A percentile compares a stretch with the other conserved stretches of the same genome.
phyloP scores from a whole-genome alignment of 2,113 vertebrate species.

The Dipodomys ordii region DNA sequence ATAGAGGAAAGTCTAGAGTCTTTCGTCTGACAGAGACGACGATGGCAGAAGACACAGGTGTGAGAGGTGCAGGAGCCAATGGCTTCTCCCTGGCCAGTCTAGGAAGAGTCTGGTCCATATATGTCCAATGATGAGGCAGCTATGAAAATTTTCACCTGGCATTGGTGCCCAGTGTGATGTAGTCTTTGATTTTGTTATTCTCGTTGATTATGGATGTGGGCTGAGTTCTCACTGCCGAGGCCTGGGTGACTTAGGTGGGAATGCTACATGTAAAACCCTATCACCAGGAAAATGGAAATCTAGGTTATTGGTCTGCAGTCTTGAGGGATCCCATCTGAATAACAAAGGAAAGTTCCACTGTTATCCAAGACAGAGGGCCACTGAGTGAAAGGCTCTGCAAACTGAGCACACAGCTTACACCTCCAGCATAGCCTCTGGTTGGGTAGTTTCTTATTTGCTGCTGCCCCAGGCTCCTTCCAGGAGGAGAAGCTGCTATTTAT shows the following conservation, averaged over 20 bases:
- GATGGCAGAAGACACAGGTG: no score
- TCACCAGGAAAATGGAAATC: not conserved
- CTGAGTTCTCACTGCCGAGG: fast-evolving
- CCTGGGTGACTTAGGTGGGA: not conserved
- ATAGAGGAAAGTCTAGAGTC: no score
- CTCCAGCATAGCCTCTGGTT: not conserved
- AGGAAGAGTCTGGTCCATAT: not conserved
- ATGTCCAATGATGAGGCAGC: no score
- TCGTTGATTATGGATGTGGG: no score
- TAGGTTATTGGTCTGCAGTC: not conserved
- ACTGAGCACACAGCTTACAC: no score
- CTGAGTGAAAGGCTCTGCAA: not conserved
- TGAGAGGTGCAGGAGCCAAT: no score
- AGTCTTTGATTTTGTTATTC: not conserved
- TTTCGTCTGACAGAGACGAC: no score
- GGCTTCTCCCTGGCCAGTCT: not conserved
- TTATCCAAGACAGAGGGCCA: no score
- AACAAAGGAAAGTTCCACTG: not conserved
- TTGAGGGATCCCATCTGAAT: no score
- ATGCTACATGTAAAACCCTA: not conserved
- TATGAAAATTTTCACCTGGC: not conserved
- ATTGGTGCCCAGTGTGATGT: not conserved
- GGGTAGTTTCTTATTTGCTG: not conserved
- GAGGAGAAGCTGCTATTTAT: not conserved
- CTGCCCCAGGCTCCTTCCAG: not conserved